Base-by-base conservation (phyloP, 2,888 invertebrate genomes). In the Dorcus hopei region DNA sequence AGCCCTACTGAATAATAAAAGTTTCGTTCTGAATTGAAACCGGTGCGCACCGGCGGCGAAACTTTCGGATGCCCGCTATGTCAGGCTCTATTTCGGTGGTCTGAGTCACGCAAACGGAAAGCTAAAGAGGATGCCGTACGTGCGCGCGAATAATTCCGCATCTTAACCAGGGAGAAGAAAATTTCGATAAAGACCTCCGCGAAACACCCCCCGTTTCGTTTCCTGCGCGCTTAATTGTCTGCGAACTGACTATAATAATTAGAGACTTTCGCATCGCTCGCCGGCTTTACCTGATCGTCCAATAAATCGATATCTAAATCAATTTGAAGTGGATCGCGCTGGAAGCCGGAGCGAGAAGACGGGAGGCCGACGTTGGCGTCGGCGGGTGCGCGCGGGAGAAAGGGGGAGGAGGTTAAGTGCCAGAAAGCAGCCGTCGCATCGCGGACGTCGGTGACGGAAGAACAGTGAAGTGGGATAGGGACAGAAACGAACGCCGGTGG, bases 371-470 rank as follows among this genome's bases (percentile, higher is more conserved):
- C 64, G 67, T 66, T 65, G 65, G 63, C 65, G 62, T 59, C 68
- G 64, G 63, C 54, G 63, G 66, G 62, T 62, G 54, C 55, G 50
- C 59, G 61, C 50, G 62, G 59, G 58, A 52, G 48, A 54, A 58
- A 65, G 65, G 65, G 67, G 66, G 69, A 61, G 62, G 63, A 65
- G 63, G 66, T 64, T 65, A 62, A 67, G 66, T 61, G 66, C 63
- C 67, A 65, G 71, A 68, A 65, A 65, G 66, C 70, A 70, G 68
- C 69, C 70, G 66, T 70, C 69, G 66, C 70, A 69, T 63, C 68
- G 67, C 66, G 68, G 65, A 62, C 66, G 68, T 66, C 67, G 69
- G 69, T 67, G 70, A 63, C 68, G 55, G 59, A 56, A 56, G 47
- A 54, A 54, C 57, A 49, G 47, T 38, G 51, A 58, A 58, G 53